Conservation (phyloP, 2,113 vertebrate species). For the Accipiter virgatus region DNA sequence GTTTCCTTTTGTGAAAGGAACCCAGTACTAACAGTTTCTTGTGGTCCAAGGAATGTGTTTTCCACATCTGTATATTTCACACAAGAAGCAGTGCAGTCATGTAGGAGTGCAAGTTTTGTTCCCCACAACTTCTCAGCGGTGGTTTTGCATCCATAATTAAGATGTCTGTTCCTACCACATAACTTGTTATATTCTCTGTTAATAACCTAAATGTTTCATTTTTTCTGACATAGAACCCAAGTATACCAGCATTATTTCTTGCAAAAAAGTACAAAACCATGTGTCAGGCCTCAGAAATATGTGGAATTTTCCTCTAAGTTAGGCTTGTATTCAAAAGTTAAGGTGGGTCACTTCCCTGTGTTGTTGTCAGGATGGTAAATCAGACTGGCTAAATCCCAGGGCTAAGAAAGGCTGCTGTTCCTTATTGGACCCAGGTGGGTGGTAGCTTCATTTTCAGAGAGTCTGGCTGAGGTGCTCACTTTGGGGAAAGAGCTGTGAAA, state of each 20-base stretch:
- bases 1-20: not conserved
- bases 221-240: not conserved
- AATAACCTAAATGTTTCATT: not conserved
- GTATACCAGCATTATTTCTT: not conserved
- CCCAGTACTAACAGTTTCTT: not conserved
- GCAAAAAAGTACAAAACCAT: fast-evolving
- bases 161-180: not conserved
- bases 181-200: not conserved
- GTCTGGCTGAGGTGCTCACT: not conserved
- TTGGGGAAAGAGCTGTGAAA: not conserved
- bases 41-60: not conserved
- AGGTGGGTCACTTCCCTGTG: not conserved
- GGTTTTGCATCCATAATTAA: not conserved
- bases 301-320: not conserved
- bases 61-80: not conserved
- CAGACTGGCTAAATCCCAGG: not conserved
- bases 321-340: not conserved
- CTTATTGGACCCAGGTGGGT: not conserved
- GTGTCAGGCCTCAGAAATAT: not conserved
- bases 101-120: not conserved
- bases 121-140: not conserved
- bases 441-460: not conserved
- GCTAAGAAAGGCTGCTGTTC: not conserved
- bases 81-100: not conserved
- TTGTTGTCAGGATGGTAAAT: not conserved